These are phyloP conservation scores for Polia nebulosa DNA, from an alignment of 2,888 invertebrate genomes.

Conservation along the genomic window DNA sequence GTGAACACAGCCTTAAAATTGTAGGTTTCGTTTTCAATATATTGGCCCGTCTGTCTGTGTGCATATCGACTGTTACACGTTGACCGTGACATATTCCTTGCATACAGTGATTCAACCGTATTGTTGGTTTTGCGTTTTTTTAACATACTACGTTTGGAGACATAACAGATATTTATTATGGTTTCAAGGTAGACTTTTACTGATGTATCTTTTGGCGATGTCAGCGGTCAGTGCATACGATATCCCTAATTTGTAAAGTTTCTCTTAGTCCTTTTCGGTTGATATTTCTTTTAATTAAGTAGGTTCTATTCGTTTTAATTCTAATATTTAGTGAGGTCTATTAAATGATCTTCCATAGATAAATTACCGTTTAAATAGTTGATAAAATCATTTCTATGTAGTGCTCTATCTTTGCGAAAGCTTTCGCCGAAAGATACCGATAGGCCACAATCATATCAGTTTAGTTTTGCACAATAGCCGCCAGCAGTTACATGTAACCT, in stretches of 20 bases:
- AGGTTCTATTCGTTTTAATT: too few species aligned
- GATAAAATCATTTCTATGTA: background rate
- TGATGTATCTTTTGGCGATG: background rate
- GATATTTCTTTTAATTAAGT: too few species aligned
- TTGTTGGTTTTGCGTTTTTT: conserved; percentile 35
- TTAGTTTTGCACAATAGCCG: conserved; percentile 45
- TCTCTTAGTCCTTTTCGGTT: too few species aligned
- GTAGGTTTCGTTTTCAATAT: conserved; percentile 41
- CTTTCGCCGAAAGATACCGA: background rate
- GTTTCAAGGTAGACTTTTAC: background rate
- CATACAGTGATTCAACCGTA: conserved; percentile 48
- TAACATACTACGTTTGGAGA: background rate
- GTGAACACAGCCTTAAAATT: conserved; percentile 20
- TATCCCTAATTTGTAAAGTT: too few species aligned
- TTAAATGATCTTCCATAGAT: too few species aligned
- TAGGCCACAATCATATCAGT: conserved; percentile 12
- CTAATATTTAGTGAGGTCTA: too few species aligned
- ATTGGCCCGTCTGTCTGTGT: conserved; percentile 47
- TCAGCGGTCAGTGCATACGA: too few species aligned
- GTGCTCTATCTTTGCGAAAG: conserved; percentile 13
- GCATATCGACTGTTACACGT: conserved; percentile 37
- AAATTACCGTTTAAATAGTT: too few species aligned
- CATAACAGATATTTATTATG: background rate
- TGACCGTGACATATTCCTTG: conserved; percentile 63
- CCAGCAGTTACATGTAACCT: conserved; percentile 30